Base-by-base conservation (phyloP, 2,797 vertebrate genomes). In the Platyrinchus mystaceus region DNA sequence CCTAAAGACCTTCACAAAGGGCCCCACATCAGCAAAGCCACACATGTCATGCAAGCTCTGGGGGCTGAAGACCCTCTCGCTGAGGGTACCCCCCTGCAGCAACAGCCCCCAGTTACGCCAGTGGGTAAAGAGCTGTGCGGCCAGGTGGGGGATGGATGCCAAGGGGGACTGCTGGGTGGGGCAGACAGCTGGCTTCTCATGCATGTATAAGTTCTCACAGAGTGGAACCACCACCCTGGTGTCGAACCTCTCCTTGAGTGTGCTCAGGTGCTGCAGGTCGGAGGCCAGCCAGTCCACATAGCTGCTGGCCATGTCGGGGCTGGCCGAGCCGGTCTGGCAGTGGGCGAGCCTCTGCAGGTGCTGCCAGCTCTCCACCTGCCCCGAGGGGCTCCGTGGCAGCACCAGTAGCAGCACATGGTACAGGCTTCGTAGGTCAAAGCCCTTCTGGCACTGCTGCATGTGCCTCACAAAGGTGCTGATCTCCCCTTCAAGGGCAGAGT, bases 161-260 rank as follows among this genome's bases (percentile, higher is more conserved):
- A 1, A 15, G 0, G 11, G 20, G 7, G 43, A 41, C 14, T 0
- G 0, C 43, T 0, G 4, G 3, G 8, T 30, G 7, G 64, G 34
- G 17, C 6, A 21, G 8, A 46, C 28, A 13, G 30, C 18, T 0
- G 1, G 12, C 22, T 97, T 94, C 55, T 97, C 86, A 0, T 97
- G 95, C 30, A 82, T 36, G 21, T 97, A 90, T 30, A 97, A 68
- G 46, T 97, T 91, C 63, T 97, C 92, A 5, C 96, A 97, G 78
- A 97, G 84, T 28, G 92, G 96, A 46, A 96, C 53, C 44, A 97
- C 91, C 47, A 97, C 87, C 17, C 81, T 94, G 53, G 79, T 16
- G 1, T 96, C 90, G 1, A 97, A 97, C 18, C n/a, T 87, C 39
- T 96, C 87, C 83, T 97, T 97, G 73, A 97, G 75, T 5, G 5